A percentile compares a stretch with the other conserved stretches of the same genome.
phyloP scores from a whole-genome alignment of 2,113 vertebrate species.

The Epinephelus fuscoguttatus region DNA sequence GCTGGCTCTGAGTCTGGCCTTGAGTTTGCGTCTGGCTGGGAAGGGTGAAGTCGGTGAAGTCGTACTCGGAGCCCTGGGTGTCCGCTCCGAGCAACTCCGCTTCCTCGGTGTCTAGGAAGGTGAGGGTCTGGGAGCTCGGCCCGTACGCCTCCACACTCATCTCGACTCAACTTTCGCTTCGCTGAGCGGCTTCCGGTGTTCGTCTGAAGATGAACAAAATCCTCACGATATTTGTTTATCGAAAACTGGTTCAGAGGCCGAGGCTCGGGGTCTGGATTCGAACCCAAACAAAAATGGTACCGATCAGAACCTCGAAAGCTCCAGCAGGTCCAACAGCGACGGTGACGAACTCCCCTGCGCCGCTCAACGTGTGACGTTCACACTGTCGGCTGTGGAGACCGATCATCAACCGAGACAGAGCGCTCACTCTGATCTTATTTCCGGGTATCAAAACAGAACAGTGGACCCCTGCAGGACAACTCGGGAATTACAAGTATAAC shows the following conservation, averaged over 20 bases:
- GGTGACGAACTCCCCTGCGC: constrained; percentile 78
- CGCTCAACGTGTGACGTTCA: constrained; percentile 78
- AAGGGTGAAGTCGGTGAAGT: constrained; percentile 97
- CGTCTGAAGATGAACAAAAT: constrained; percentile 23
- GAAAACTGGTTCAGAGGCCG: background rate
- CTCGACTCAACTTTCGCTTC: constrained; percentile 75
- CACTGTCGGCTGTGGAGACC: constrained; percentile 7
- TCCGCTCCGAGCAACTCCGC: constrained; percentile 95
- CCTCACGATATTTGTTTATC: constrained; percentile 1
- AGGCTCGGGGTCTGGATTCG: constrained; percentile 12
- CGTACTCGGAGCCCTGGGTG: constrained; percentile 96
- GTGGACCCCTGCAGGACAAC: background rate
- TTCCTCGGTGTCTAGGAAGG: constrained; percentile 97
- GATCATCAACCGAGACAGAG: background rate
- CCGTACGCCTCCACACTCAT: constrained; percentile 99
- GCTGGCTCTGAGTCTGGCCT: constrained; percentile 86
- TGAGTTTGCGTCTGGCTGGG: constrained; percentile 96
- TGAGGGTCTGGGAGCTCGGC: constrained; percentile 97
- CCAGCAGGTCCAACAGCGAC: constrained; percentile 77
- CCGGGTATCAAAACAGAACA: constrained; percentile 13
- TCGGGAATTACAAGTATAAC: background rate
- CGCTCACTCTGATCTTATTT: constrained; percentile 53
- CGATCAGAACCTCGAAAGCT: constrained; percentile 77
- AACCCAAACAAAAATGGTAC: constrained; percentile 72
- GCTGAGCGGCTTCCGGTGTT: constrained; percentile 46